Conservation (phyloP, 2,113 vertebrate species). For the Corvus moneduloides region DNA sequence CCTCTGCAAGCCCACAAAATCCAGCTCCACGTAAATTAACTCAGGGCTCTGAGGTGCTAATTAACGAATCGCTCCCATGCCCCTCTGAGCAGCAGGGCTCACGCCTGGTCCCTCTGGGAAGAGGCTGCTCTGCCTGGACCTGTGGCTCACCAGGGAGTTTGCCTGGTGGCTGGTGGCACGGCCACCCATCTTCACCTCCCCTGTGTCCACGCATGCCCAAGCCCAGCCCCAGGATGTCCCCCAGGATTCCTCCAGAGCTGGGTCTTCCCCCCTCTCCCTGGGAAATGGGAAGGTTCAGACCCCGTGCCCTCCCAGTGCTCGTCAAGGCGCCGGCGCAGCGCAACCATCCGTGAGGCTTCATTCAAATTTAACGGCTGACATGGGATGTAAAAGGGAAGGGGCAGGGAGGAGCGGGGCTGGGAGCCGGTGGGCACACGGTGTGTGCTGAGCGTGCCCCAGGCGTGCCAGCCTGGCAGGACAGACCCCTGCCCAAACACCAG, state of each 20-base stretch:
- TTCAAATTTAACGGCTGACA: slow-evolving; percentile 28
- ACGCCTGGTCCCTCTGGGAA: background rate
- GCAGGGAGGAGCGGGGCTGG: background rate
- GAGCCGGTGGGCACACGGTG: accelerated
- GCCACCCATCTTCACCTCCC: background rate
- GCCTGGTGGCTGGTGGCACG: background rate
- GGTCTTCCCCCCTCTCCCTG: background rate
- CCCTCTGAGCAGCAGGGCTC: accelerated
- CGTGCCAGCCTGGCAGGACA: background rate
- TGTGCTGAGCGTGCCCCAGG: background rate
- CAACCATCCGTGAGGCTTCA: slow-evolving; percentile 29
- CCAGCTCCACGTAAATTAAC: background rate
- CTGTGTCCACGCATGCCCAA: accelerated
- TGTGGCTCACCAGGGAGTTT: background rate
- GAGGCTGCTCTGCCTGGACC: background rate
- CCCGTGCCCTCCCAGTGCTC: accelerated
- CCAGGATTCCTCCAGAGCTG: background rate
- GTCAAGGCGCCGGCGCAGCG: background rate
- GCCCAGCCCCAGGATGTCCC: background rate
- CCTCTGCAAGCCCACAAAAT: background rate
- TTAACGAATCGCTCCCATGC: background rate
- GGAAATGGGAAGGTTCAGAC: background rate
- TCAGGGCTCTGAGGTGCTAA: background rate
- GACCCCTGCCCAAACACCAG: accelerated
- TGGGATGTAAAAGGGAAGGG: background rate